Base-by-base conservation (phyloP, 2,797 vertebrate genomes). In the Buphagus erythrorhynchus region DNA sequence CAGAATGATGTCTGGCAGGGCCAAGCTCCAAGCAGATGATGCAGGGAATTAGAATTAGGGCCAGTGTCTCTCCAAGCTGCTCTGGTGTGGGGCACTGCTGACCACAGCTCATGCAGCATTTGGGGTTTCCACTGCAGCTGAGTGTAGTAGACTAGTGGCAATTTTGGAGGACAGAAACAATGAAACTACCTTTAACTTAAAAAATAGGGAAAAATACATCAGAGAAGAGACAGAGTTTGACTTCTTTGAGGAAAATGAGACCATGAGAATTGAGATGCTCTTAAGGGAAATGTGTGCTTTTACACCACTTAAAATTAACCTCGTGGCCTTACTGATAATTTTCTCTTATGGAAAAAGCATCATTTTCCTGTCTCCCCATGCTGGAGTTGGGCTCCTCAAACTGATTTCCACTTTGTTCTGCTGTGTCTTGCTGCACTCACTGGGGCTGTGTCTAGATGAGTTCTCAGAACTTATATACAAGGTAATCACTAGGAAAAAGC, bases 351-450 rank as follows among this genome's bases (percentile, higher is more conserved):
- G 36, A 66, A 68, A 68, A 58, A 43, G 0, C 1, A 3, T 9
- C 2, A 4, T 89, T 67, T 75, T 40, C 35, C 38, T 51, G 21
- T 33, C 9, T 68, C 8, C 33, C 4, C 0, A 0, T 62, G 66
- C 29, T 69, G 58, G 26, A 72, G 10, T 6, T 26, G 12, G 33
- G 26, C 42, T 72, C 8, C 66, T 85, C 25, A 14, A 15, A 15
- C 38, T 68, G 46, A 46, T 61, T 75, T 72, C 8, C 1, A 21
- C 78, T 13, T 18, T 43, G 26, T 42, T 79, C 5, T 2, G 1
- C 33, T 26, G 31, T n/a, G 0, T 26, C n/a, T 61, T 75, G 51
- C 24, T 76, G 15, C 16, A 1, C 51, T 69, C 77, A 10, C 29
- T 69, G 26, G 25, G 29, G 8, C 31, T 57, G 29, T 42, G 66